These are phyloP conservation scores for Myxocyprinus asiaticus DNA, from an alignment of 2,113 vertebrate species.

Conservation along the genomic window DNA sequence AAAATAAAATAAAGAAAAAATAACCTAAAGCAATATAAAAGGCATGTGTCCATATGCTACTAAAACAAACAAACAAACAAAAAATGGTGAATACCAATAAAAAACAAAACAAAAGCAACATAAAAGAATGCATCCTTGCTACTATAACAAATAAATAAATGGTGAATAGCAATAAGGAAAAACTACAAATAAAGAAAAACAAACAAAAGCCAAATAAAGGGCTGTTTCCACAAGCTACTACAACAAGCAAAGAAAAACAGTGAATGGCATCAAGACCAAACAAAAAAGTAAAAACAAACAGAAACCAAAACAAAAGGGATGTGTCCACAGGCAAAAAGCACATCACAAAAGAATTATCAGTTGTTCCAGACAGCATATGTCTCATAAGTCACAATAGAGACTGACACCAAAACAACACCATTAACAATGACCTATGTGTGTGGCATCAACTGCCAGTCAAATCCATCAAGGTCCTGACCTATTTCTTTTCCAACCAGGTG, in stretches of 20 bases:
- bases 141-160: no score
- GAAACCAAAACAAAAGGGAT: neutral
- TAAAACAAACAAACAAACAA: neutral
- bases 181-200: neutral
- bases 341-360: neutral
- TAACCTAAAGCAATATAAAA: neutral
- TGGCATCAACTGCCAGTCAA: conserved; percentile 44
- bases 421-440: conserved; percentile 27
- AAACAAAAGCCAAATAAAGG: neutral
- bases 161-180: no score
- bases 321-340: neutral
- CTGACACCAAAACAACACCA: conserved; percentile 19
- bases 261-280: neutral
- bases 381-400: neutral
- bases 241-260: neutral
- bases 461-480: conserved; percentile 32
- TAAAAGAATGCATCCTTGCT: no score
- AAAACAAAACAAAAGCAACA: no score
- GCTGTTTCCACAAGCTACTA: neutral
- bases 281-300: neutral
- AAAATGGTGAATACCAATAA: no score
- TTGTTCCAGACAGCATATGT: neutral
- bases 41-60: neutral
- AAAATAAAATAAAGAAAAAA: neutral
- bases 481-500: conserved; percentile 15